Conservation (phyloP, 2,113 vertebrate species). For the Pardalotus punctatus region DNA sequence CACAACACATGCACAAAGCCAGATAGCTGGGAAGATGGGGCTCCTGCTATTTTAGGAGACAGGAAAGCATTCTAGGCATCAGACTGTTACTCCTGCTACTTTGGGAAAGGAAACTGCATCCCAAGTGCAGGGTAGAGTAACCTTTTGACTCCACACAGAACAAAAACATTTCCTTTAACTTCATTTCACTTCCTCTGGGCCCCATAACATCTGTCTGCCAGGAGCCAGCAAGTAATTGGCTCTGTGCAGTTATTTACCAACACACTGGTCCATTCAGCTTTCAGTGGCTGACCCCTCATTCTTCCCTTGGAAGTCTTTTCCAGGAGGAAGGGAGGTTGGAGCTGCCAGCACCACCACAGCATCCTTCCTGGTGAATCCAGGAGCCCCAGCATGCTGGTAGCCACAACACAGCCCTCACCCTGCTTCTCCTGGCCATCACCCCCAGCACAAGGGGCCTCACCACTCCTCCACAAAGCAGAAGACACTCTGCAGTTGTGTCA, state of each 20-base stretch:
- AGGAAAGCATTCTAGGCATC: not conserved
- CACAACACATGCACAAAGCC: fast-evolving
- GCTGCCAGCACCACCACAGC: fast-evolving
- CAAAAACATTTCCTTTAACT: not conserved
- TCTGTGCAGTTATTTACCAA: not conserved
- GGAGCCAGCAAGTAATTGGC: not conserved
- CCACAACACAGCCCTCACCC: not conserved
- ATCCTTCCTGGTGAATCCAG: not conserved
- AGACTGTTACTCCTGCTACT: not conserved
- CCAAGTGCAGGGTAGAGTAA: not conserved
- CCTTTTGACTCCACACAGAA: not conserved
- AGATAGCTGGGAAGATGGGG: not conserved
- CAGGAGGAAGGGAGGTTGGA: not conserved
- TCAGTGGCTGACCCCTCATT: fast-evolving
- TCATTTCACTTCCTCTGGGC: not conserved
- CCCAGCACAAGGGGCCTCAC: fast-evolving
- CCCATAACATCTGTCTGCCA: not conserved
- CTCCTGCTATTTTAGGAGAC: not conserved
- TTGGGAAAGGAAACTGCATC: not conserved
- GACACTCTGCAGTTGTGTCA: fast-evolving
- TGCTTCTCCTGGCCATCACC: not conserved
- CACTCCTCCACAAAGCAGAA: not conserved
- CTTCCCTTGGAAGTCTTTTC: not conserved
- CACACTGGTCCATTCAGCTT: not conserved
- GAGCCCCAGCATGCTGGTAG: not conserved